Percentiles rank a stretch among this genome's conserved stretches.
Evolutionary conservation across 2,797 vertebrate genomes (phyloP).

Genomic region (Sebastes baramenuke): DNA sequence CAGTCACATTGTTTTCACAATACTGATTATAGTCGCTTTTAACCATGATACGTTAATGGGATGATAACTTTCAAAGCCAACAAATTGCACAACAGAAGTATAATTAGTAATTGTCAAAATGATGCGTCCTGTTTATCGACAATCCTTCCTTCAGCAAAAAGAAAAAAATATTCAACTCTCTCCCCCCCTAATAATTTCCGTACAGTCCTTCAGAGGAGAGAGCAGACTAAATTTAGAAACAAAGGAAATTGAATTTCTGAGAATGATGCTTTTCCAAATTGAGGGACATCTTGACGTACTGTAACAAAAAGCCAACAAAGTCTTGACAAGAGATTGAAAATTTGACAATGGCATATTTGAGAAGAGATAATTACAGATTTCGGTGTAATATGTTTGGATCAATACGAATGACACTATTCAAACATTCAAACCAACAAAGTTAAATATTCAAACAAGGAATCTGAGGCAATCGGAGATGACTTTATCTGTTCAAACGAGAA

Average conservation of each 20-base stretch:
- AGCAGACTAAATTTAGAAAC: constrained; percentile 39
- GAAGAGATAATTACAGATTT: constrained; percentile 45
- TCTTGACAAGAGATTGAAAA: constrained; percentile 41
- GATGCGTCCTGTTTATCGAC: background rate
- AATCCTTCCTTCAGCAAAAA: background rate
- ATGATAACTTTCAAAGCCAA: background rate
- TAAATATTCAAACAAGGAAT: constrained; percentile 21
- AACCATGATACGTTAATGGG: background rate
- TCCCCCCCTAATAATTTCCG: background rate
- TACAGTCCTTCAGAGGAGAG: background rate
- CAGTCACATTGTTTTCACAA: background rate
- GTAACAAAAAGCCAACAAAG: constrained; percentile 29
- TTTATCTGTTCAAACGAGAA: constrained; percentile 1
- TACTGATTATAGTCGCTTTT: background rate
- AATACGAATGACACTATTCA: constrained; percentile 24
- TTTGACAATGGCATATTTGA: constrained; percentile 50
- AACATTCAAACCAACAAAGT: constrained; percentile 29
- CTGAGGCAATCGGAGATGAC: background rate
- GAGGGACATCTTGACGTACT: constrained; percentile 31
- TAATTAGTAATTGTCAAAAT: constrained; percentile 5
- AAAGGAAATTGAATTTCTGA: constrained; percentile 52
- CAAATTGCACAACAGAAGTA: background rate
- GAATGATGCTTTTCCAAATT: constrained; percentile 38
- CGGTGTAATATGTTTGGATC: constrained; percentile 41
- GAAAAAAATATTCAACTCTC: background rate